Evolutionary conservation across 2,797 vertebrate genomes (phyloP), one percentile per base, ranked within the genome.

Genomic region (Allobates femoralis): DNA sequence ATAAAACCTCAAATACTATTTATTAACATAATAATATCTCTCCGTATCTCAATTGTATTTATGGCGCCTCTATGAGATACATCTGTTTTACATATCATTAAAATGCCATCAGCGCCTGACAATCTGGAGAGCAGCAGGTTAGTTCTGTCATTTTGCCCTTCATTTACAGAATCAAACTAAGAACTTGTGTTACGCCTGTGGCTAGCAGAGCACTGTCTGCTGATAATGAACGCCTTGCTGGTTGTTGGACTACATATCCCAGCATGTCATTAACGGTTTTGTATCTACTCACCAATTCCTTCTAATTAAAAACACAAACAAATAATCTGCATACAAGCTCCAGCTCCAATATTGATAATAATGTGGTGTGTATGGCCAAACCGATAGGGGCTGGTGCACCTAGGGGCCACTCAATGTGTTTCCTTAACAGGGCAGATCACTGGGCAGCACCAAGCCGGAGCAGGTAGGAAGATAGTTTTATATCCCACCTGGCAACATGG

Each of bases 1-100:
- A 85, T 78, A 78, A 85, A 85, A 85, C 46, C 83, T 66, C 83
- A 85, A 85, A 67, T 37, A 78, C 74, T 85, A 77, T 85, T 85
- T 85, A 85, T 77, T 85, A 85, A 60, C 81, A 75, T 75, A 83
- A 78, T 78, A 77, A 85, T 85, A 77, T 85, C 74, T 53, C 21
- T n/a, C 58, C 23, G 74, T 85, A 64, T 84, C 71, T 62, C 83
- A 84, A 76, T 64, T 76, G 71, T 84, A 84, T 76, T 64, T 84
- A 84, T 84, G 56, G 56, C 83, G 62, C 19, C 37, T 1, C 69
- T 76, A 62, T 32, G 71, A 74, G 74, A 74, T 67, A 56, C 53
- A 58, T 60, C 69, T 84, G 73, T 62, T 78, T 85, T 67, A 78
- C 83, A 85, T 78, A 51, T 77, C 74, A 85, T 85, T 85, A 78